Percentiles rank a stretch among this genome's conserved stretches.
These are phyloP conservation scores for Phyllostomus discolor DNA, from an alignment of 2,113 vertebrate genomes.

Conservation along the genomic window DNA sequence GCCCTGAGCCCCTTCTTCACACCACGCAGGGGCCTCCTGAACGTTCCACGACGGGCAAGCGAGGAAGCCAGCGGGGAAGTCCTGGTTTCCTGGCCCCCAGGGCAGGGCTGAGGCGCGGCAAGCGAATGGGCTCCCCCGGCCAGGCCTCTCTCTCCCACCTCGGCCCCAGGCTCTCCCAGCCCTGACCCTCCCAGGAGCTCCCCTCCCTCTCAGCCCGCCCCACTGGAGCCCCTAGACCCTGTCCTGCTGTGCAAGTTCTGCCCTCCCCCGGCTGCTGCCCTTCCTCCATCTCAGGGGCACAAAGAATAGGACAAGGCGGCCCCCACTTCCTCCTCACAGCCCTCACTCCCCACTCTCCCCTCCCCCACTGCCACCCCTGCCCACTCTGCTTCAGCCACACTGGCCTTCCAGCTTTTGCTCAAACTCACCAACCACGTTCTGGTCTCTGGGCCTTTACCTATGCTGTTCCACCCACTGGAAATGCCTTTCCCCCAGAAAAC, in stretches of 20 bases:
- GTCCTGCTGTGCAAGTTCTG: fast-evolving
- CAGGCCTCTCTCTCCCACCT: background rate
- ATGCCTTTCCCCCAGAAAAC: background rate
- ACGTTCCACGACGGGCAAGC: fast-evolving
- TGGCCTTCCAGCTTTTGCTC: background rate
- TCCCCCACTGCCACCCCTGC: background rate
- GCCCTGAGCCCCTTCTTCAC: background rate
- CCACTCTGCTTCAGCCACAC: background rate
- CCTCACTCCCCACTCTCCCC: background rate
- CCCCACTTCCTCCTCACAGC: background rate
- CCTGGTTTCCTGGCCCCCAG: background rate
- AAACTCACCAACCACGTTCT: background rate
- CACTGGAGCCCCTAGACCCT: background rate
- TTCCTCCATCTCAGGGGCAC: background rate
- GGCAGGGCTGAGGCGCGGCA: fast-evolving
- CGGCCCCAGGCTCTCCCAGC: background rate
- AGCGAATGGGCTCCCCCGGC: background rate
- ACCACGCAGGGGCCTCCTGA: background rate
- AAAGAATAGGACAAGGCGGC: background rate
- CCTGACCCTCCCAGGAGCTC: background rate
- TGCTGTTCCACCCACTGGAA: background rate
- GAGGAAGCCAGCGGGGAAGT: background rate
- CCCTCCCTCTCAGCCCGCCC: background rate
- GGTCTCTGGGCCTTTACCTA: background rate
- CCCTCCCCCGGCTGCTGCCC: fast-evolving